Base-by-base conservation (phyloP, 2,888 invertebrate genomes). In the Belgica antarctica region DNA sequence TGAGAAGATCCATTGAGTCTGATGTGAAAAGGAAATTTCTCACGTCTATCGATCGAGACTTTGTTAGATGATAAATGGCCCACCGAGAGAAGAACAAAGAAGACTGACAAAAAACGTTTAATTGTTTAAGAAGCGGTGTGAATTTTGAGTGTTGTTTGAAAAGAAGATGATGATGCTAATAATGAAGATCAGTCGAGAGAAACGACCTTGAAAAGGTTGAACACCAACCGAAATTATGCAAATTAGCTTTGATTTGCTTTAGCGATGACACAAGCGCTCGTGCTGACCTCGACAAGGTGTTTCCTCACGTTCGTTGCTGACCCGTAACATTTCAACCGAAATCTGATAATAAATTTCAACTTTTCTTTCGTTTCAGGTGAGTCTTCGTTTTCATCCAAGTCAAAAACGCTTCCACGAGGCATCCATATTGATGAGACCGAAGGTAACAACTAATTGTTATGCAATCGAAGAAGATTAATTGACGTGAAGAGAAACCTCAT, bases 381-480 rank as follows among this genome's bases (percentile, higher is more conserved):
- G 80, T 80, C 78, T 10, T 27, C 59, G 2, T 80, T 78, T 15
- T 27, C 59, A 4, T 27, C 2, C 76, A 80, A 80, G 75, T 79
- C 80, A 75, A 80, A 80, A 79, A 80, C 80, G 73, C 77, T 80
- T 77, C 80, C 80, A 72, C 79, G 80, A 74, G 52, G 52, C 22
- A 79, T 80, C 73, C 79, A 80, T 75, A 79, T 80, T 74, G 80
- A 80, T 74, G 77, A 77, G 73, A 68, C 22, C 31, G 66, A 68
- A 68, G 66, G 66, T 68, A 68, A 68, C n/a, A 68, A 24, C 17
- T 41, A 41, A 22, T 31, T 17, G 22, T 52, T 52, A 17, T 15
- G 36, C 65, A 65, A 62, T 22, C 12, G 62, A 61, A 17, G 8
- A 31, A 52, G 52, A 52, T 52, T 52, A 52, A 22, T 22, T 52